phyloP scores from a whole-genome alignment of 2,888 invertebrate species.

The Chaetoderma sp. region DNA sequence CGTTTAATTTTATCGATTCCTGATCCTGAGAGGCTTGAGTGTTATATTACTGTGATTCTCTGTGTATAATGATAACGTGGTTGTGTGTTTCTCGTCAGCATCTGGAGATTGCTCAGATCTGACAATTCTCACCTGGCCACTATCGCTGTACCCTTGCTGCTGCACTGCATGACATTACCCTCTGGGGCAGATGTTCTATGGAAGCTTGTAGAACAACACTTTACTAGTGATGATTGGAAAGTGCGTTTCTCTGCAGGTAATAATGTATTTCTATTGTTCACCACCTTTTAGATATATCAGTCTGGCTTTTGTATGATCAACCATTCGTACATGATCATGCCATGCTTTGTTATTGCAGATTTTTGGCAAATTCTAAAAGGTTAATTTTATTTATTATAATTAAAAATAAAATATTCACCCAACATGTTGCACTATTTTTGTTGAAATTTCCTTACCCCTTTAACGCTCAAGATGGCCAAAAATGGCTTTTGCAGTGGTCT shows the following conservation, averaged over 20 bases:
- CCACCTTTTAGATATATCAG: no score
- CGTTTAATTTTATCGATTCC: no score
- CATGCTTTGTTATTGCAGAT: not conserved
- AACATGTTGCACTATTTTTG: no score
- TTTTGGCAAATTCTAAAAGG: no score
- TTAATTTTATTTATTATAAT: no score
- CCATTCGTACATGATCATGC: not conserved
- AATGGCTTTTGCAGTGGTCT: no score
- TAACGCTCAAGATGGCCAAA: no score
- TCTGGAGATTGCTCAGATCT: conserved; percentile 93
- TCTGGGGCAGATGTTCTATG: conserved; percentile 96
- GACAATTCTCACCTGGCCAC: conserved; percentile 95
- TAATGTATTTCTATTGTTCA: no score
- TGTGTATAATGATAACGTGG: not conserved
- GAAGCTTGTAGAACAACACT: conserved; percentile 93
- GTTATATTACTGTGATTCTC: no score
- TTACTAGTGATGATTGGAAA: conserved; percentile 90
- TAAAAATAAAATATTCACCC: no score
- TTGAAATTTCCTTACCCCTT: no score
- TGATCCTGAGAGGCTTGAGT: no score
- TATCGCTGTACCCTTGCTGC: conserved; percentile 88
- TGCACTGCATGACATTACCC: conserved; percentile 94
- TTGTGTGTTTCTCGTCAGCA: conserved; percentile 72
- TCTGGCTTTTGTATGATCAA: not conserved
- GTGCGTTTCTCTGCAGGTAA: conserved; percentile 87